Evolutionary conservation across 2,888 invertebrate genomes (phyloP).

Genomic region (Urechis unicinctus): DNA sequence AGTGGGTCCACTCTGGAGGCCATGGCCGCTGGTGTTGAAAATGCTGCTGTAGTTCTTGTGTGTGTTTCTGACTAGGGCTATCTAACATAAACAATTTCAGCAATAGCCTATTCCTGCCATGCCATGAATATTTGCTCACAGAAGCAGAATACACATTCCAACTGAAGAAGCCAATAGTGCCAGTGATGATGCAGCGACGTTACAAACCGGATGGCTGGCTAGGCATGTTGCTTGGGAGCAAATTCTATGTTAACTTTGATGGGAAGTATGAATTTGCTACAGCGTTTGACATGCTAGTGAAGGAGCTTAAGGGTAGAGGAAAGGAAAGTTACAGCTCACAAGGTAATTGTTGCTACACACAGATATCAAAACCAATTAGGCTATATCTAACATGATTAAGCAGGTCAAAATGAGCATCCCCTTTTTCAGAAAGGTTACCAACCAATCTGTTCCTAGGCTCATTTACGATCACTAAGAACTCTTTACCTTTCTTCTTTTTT

Average conservation of each 20-base stretch:
- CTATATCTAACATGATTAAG: too few relatives aligned
- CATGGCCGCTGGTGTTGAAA: conserved; percentile 44
- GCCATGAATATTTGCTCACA: conserved; percentile 9
- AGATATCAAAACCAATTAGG: too few relatives aligned
- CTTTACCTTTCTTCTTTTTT: too few relatives aligned
- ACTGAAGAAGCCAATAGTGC: conserved; percentile 40
- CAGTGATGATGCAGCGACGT: conserved; percentile 39
- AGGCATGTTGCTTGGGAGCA: conserved; percentile 39
- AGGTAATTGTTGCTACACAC: too few relatives aligned
- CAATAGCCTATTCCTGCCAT: conserved; percentile 7
- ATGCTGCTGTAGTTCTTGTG: conserved; percentile 37
- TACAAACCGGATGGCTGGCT: conserved; percentile 48
- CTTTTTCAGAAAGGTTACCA: too few relatives aligned
- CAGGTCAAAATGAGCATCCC: too few relatives aligned
- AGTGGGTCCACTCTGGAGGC: conserved; percentile 41
- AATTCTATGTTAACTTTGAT: conserved; percentile 43
- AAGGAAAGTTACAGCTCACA: too few relatives aligned
- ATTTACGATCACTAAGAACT: too few relatives aligned
- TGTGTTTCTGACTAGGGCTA: conserved; percentile 48
- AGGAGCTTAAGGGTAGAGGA: conserved; percentile 36
- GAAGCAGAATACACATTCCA: conserved; percentile 47
- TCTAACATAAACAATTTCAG: conserved; percentile 44
- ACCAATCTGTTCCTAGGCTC: too few relatives aligned
- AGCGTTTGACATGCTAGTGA: conserved; percentile 32
- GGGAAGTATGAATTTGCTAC: conserved; percentile 41